Evolutionary conservation across 2,888 invertebrate species (phyloP).

Genomic region (Allophyes oxyacanthae): DNA sequence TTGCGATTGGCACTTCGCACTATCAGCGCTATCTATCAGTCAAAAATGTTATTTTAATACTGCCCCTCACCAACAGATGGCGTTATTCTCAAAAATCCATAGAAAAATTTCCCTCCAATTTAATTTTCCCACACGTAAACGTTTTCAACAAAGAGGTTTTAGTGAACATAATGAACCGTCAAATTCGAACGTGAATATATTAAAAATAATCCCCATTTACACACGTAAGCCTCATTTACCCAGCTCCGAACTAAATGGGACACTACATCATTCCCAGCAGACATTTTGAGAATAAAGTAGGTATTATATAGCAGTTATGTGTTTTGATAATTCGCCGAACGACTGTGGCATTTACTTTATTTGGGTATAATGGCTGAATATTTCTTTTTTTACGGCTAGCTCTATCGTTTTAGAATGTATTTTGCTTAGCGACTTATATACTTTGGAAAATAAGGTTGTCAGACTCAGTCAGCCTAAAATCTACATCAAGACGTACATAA

Average conservation of each 20-base stretch:
- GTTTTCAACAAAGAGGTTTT: constrained; percentile 37
- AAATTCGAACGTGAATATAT: constrained; percentile 51
- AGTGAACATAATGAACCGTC: constrained; percentile 47
- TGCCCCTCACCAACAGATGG: constrained; percentile 20
- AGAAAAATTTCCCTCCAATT: constrained; percentile 8
- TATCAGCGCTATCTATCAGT: constrained; percentile 3
- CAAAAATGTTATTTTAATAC: neutral
- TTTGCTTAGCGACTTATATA: neutral
- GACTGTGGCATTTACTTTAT: constrained; percentile 32
- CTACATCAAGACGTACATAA: too few relatives aligned
- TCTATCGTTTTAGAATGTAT: constrained; percentile 5
- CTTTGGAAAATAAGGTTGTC: too few relatives aligned
- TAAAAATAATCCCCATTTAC: constrained; percentile 56
- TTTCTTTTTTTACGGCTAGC: constrained; percentile 20
- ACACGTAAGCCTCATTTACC: constrained; percentile 50
- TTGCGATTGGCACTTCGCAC: neutral
- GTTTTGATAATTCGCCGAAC: constrained; percentile 46
- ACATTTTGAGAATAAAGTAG: constrained; percentile 46
- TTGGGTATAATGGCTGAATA: constrained; percentile 17
- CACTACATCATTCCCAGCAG: constrained; percentile 45
- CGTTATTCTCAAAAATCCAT: constrained; percentile 17
- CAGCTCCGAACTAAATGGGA: constrained; percentile 35
- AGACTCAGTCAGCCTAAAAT: too few relatives aligned
- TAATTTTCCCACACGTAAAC: constrained; percentile 28
- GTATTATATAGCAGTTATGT: constrained; percentile 39